These are phyloP conservation scores for Arenaria interpres DNA, from an alignment of 2,113 vertebrate species.

Conservation along the genomic window DNA sequence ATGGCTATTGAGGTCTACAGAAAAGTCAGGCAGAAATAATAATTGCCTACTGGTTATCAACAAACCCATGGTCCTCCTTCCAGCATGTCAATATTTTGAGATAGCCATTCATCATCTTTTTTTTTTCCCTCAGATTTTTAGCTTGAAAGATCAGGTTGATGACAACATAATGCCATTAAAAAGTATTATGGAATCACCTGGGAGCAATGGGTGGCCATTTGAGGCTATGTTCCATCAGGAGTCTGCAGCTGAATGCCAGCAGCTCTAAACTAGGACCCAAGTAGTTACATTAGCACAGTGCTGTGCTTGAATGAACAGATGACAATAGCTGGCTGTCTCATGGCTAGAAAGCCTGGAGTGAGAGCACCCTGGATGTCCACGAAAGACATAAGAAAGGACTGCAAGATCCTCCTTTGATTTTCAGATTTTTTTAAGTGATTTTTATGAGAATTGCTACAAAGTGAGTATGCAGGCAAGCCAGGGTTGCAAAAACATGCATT, in stretches of 20 bases:
- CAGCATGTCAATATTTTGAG: background rate
- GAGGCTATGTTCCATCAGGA: background rate
- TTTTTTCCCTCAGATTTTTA: background rate
- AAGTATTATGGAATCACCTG: background rate
- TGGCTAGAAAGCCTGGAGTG: background rate
- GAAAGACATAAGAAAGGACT: background rate
- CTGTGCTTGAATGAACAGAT: background rate
- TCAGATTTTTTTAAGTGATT: background rate
- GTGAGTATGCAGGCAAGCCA: background rate
- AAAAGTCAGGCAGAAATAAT: background rate
- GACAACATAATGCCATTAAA: background rate
- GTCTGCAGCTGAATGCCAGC: background rate
- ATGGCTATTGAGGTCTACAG: background rate
- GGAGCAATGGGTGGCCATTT: background rate
- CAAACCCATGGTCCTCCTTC: background rate
- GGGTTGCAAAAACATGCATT: background rate
- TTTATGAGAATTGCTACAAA: background rate
- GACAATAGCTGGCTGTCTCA: background rate
- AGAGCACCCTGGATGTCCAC: background rate
- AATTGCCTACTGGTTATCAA: background rate
- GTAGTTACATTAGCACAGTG: background rate
- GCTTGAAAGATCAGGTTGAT: background rate
- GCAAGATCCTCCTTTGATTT: background rate
- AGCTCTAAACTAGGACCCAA: background rate
- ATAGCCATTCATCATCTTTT: background rate